Evolutionary conservation across 2,888 invertebrate species (phyloP), one percentile per base, ranked within the genome.

Genomic region (Synanthedon formicaeformis): DNA sequence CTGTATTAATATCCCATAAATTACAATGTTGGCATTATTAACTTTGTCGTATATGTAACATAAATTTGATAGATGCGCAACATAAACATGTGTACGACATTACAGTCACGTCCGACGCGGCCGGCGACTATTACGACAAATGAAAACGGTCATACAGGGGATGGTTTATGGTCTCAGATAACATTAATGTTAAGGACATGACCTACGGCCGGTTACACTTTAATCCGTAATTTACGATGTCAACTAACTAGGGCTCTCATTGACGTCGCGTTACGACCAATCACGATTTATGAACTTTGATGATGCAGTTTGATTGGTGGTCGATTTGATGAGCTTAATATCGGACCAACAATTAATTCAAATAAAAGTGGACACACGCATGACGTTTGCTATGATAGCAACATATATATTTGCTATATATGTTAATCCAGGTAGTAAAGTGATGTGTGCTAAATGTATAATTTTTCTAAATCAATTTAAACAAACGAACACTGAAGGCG

Each of bases 171-270:
- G 64, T 64, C 60, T 57, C 63, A 69, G 75, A 76, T 75, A 73
- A 67, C 73, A 71, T 75, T 70, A 69, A 71, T 67, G 68, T 67
- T 68, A 69, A 71, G 71, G 72, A 68, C 68, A 66, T 71, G 66
- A 69, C 67, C 67, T 61, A 65, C 62, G 62, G 60, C 57, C 64
- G 57, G 61, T 60, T 64, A 64, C 68, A 34, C 62, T 64, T 70
- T 54, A 48, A 53, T 54, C 53, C 40, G 49, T 56, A 34, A 51
- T 49, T 49, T 49, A 49, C 23, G 49, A 49, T 18, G 49, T 16
- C 23, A 49, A 49, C 49, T 49, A 14, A 18, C 49, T 18, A 14
- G 40, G 51, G 51, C 50, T 50, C 49, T 71, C 34, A 75, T 75
- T 65, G 69, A 64, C 62, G 14, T 45, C 11, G 14, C 34, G 34